phyloP scores from a whole-genome alignment of 64 coral and sea anemone species.

The Pocillopora damicornis region DNA sequence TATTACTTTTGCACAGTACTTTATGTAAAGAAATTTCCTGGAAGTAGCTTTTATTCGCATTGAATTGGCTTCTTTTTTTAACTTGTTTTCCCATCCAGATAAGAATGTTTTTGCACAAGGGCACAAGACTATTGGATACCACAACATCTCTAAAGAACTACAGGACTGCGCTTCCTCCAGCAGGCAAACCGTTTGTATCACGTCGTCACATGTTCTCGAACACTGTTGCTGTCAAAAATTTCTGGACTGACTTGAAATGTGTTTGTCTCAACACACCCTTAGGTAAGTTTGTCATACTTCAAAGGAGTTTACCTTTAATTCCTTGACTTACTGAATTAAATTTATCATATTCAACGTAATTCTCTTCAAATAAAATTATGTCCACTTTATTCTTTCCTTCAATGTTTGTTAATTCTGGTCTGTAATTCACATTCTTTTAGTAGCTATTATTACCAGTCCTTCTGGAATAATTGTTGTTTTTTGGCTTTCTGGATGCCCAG shows the following conservation, averaged over 20 bases:
- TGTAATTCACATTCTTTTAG: no score
- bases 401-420: no score
- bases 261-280: slow-evolving; percentile 73
- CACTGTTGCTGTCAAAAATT: slow-evolving; percentile 41
- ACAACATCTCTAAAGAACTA: slow-evolving; percentile 28
- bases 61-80: background rate
- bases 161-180: slow-evolving; percentile 14
- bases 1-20: no score
- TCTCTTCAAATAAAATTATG: no score
- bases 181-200: slow-evolving; percentile 12
- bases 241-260: slow-evolving; percentile 64
- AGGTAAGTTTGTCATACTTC: slow-evolving; percentile 11
- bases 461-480: no score
- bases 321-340: no score
- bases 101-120: slow-evolving; percentile 48
- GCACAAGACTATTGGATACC: slow-evolving; percentile 49
- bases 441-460: no score
- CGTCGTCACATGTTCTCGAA: slow-evolving; percentile 43
- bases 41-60: background rate
- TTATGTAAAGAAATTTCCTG: background rate
- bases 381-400: no score
- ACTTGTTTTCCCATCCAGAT: slow-evolving; percentile 8
- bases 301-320: background rate
- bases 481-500: no score
- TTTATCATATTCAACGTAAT: no score